Evolutionary conservation across 1,140 invertebrate genomes (phyloP).

Genomic region (Drosophila parabipectinata): DNA sequence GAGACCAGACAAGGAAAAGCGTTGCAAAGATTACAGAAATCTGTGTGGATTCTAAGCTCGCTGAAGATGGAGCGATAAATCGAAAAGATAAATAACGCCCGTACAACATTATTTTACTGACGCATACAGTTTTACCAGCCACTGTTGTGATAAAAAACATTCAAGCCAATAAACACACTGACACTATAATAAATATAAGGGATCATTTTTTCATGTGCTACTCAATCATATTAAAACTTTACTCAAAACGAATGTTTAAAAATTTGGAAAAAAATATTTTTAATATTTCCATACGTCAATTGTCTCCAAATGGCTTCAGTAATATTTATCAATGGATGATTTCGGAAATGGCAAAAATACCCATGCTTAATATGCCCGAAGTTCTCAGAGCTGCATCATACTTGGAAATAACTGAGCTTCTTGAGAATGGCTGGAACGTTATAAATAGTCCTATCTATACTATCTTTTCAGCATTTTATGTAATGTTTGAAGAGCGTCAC

Average conservation of each 20-base stretch:
- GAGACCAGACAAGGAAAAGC: no score
- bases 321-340: no score
- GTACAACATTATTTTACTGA: neutral
- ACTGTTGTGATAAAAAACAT: neutral
- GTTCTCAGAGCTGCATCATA: slow-evolving; percentile 4
- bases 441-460: slow-evolving; percentile 5
- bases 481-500: slow-evolving; percentile 2
- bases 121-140: neutral
- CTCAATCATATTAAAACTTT: neutral
- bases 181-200: neutral
- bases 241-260: neutral
- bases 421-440: slow-evolving; percentile 11
- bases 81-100: no score
- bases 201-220: neutral
- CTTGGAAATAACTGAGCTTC: slow-evolving; percentile 12
- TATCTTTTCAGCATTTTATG: slow-evolving; percentile 20
- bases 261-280: no score
- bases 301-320: no score
- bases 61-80: no score
- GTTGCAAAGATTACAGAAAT: no score
- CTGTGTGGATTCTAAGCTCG: no score
- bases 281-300: no score
- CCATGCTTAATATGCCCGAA: neutral
- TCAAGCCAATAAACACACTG: neutral
- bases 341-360: no score